These are phyloP conservation scores for Limosa lapponica DNA, from an alignment of 2,797 vertebrate genomes.

Conservation along the genomic window DNA sequence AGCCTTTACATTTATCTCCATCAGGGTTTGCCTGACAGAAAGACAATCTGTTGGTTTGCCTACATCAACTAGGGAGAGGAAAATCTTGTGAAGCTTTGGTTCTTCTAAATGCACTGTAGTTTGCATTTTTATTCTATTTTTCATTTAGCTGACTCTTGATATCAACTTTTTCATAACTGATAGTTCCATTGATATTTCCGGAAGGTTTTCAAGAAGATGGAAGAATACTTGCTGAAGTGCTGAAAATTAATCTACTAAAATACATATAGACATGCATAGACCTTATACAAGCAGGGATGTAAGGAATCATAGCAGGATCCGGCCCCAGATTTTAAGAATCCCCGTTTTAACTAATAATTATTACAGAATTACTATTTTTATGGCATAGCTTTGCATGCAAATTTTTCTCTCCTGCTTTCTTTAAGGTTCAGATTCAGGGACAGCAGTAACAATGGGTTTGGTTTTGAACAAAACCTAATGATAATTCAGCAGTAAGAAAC, in stretches of 20 bases:
- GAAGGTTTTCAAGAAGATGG: constrained; percentile 9
- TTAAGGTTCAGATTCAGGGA: background rate
- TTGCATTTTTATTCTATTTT: constrained; percentile 49
- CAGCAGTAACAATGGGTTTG: background rate
- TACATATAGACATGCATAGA: background rate
- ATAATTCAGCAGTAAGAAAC: constrained; percentile 32
- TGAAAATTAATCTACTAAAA: constrained; percentile 27
- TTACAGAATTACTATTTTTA: background rate
- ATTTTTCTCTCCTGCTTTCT: background rate
- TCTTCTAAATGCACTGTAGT: constrained; percentile 6
- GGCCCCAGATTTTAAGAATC: background rate
- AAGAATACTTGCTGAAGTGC: background rate
- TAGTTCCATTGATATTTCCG: background rate
- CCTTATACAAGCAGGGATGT: background rate
- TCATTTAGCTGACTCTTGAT: constrained; percentile 28
- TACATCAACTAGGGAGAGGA: background rate
- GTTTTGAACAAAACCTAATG: background rate
- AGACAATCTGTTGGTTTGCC: constrained; percentile 44
- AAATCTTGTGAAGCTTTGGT: constrained; percentile 5
- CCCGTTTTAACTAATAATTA: background rate
- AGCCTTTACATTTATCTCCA: constrained; percentile 56
- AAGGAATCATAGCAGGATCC: background rate
- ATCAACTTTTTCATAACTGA: constrained; percentile 25
- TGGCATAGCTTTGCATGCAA: background rate
- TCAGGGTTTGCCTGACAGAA: constrained; percentile 54